Base-by-base conservation (phyloP, 1,140 invertebrate genomes). In the Camponotus pennsylvanicus region DNA sequence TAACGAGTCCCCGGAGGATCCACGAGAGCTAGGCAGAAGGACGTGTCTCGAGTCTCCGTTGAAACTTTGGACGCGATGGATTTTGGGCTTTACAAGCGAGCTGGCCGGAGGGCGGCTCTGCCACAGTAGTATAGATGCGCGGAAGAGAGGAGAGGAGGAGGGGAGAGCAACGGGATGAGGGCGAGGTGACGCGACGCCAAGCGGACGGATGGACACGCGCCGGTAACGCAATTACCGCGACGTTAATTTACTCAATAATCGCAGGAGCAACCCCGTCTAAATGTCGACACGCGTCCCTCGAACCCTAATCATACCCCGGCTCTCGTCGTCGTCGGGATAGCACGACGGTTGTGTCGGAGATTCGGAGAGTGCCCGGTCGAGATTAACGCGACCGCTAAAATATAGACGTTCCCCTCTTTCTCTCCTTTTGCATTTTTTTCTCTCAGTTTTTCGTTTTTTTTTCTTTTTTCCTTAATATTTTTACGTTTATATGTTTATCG, bases 181-280 rank as follows among this genome's bases (percentile, higher is more conserved):
- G 76, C 42, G 67, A 79, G 40, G 87, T 75, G 87, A 84, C 86
- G 83, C 40, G 67, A 75, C 55, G 88, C 67, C 73, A 59, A 86
- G 76, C 84, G 85, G 87, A 87, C 67, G 90, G 86, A 90, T 69
- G 89, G 92, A 93, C 92, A 92, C 93, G 92, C 92, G 92, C 87
- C 89, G 85, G 86, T 93, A 94, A 94, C 92, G 86, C 92, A 94
- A 94, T 94, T 94, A 94, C 90, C 89, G 80, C 73, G 88, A 89
- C 92, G 91, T 91, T 94, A 94, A 94, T 94, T 94, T 93, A 94
- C 93, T 94, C 92, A 94, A 94, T 94, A 94, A 95, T 94, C 92
- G 92, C 91, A 91, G 83, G 93, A 90, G 90, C 87, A 91, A 90
- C 86, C 90, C 86, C 90, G 88, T 90, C 92, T 94, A 94, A 94